Conservation (phyloP, 1,140 invertebrate species). For the Macrosteles quadrilineatus region DNA sequence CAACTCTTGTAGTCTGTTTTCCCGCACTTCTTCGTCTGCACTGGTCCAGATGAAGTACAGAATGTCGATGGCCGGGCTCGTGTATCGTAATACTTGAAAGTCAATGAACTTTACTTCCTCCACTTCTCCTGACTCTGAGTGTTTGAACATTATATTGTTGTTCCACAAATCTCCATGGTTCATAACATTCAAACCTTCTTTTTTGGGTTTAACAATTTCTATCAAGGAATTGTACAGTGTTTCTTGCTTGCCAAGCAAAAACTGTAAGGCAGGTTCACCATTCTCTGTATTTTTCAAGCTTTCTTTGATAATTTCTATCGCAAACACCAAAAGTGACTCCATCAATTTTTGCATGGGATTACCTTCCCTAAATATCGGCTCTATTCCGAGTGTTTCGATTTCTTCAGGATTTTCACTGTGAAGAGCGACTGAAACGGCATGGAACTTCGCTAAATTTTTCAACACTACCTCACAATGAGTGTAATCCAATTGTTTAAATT, state of each 20-base stretch:
- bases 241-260: neutral
- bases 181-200: conserved; percentile 56
- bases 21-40: conserved; percentile 34
- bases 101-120: conserved; percentile 61
- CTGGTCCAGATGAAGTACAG: conserved; percentile 61
- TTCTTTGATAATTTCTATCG: neutral
- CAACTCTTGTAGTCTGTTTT: neutral
- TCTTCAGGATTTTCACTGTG: neutral
- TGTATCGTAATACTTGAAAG: conserved; percentile 59
- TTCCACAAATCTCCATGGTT: conserved; percentile 67
- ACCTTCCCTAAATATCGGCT: neutral
- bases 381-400: neutral
- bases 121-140: conserved; percentile 52
- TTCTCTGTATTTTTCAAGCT: neutral
- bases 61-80: conserved; percentile 57
- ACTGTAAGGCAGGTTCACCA: neutral
- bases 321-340: neutral
- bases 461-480: too few species aligned
- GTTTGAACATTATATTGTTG: conserved; percentile 66
- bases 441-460: too few species aligned
- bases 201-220: neutral
- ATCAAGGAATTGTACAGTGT: neutral
- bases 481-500: too few species aligned
- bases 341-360: neutral
- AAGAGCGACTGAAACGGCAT: too few species aligned